Evolutionary conservation across 1,140 invertebrate species (phyloP).

Genomic region (Laupala kohalensis): DNA sequence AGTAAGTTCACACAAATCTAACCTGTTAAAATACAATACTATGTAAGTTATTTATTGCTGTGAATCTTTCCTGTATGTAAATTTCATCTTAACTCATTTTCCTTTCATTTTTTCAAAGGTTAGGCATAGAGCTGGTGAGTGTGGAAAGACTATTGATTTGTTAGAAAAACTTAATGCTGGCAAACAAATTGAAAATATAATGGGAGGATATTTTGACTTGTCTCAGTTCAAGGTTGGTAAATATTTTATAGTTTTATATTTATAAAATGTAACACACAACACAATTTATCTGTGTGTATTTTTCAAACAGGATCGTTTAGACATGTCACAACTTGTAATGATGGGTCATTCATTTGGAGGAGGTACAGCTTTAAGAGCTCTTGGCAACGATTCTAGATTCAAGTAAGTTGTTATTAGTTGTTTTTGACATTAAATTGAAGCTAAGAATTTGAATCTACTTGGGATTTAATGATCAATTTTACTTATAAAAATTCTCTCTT

Average conservation of each 20-base stretch:
- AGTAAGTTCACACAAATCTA: too few relatives aligned
- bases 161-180: background rate
- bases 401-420: slow-evolving; percentile 29
- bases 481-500: background rate
- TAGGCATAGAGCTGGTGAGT: background rate
- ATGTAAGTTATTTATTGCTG: too few relatives aligned
- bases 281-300: background rate
- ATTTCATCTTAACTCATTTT: too few relatives aligned
- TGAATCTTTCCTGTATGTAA: too few relatives aligned
- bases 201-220: background rate
- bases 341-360: slow-evolving; percentile 58
- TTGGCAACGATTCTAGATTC: slow-evolving; percentile 37
- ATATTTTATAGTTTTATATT: too few relatives aligned
- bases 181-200: background rate
- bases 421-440: too few relatives aligned
- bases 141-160: background rate
- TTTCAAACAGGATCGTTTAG: slow-evolving; percentile 35
- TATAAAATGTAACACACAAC: too few relatives aligned
- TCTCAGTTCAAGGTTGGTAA: background rate
- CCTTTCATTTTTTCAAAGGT: too few relatives aligned
- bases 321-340: slow-evolving; percentile 36
- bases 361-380: slow-evolving; percentile 39
- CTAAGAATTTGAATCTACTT: slow-evolving; percentile 7
- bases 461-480: background rate
- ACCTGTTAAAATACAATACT: too few relatives aligned